Conservation (phyloP, 2,797 vertebrate species). For the Limosa lapponica region DNA sequence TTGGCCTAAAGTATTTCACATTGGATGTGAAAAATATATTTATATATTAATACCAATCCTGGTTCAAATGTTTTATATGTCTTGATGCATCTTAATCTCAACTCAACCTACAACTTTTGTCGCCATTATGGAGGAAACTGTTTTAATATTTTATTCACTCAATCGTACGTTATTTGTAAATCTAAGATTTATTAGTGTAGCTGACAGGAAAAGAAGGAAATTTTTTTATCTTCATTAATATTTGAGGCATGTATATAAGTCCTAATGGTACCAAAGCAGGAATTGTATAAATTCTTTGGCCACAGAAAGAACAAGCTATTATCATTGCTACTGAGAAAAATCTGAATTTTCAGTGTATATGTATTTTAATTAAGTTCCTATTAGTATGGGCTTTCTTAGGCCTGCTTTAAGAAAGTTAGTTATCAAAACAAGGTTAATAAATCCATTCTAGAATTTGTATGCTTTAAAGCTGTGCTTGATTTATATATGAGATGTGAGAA, state of each 20-base stretch:
- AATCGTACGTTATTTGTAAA: neutral
- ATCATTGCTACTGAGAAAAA: neutral
- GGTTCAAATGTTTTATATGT: constrained; percentile 28
- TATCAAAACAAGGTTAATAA: neutral
- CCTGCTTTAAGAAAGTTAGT: neutral
- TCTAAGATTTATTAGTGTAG: neutral
- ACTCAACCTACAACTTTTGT: neutral
- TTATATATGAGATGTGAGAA: neutral
- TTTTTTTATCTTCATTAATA: neutral
- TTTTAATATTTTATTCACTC: constrained; percentile 21
- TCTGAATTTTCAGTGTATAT: neutral
- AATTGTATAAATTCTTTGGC: neutral
- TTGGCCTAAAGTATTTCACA: neutral
- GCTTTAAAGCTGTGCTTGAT: neutral
- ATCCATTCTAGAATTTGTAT: neutral
- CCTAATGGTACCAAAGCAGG: neutral
- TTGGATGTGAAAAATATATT: neutral
- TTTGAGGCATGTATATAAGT: neutral
- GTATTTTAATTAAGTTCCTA: neutral
- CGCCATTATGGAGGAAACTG: neutral
- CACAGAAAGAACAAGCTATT: neutral
- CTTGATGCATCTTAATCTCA: neutral
- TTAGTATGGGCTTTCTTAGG: neutral
- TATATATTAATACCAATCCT: neutral
- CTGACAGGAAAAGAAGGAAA: neutral